Percentiles rank a stretch among this genome's conserved stretches.
phyloP scores from a whole-genome alignment of 2,113 vertebrate genomes.

The Prochilodus magdalenae region DNA sequence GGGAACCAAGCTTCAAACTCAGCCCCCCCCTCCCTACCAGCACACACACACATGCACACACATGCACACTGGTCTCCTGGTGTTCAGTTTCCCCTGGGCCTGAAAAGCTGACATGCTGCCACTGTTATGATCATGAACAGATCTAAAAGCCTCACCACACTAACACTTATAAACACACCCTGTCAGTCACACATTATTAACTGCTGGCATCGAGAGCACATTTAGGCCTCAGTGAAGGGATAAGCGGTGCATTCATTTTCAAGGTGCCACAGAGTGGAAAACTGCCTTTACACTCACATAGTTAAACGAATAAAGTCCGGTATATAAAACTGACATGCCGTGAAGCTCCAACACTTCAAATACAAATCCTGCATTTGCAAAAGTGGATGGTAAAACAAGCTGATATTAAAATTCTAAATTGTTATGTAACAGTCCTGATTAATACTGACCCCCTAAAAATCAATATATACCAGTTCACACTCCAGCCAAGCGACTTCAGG shows the following conservation, averaged over 20 bases:
- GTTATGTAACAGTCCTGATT: too few species aligned
- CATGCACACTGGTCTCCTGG: neutral
- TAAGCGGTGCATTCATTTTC: neutral
- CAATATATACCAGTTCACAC: too few species aligned
- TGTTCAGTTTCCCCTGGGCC: neutral
- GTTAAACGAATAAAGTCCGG: too few species aligned
- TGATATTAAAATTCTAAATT: too few species aligned
- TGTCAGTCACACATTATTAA: conserved; percentile 16
- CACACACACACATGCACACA: neutral
- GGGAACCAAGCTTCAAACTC: conserved; percentile 11
- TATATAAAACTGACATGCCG: too few species aligned
- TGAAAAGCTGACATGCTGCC: conserved; percentile 15
- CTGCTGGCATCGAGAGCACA: neutral
- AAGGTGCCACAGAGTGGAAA: neutral
- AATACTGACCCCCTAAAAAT: too few species aligned
- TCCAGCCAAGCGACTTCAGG: too few species aligned
- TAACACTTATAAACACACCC: conserved; percentile 15
- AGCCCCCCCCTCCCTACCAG: neutral
- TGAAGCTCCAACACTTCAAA: too few species aligned
- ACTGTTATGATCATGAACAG: conserved; percentile 45
- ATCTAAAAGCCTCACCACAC: conserved; percentile 49
- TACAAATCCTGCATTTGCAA: too few species aligned
- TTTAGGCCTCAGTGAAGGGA: neutral
- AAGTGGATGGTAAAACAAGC: too few species aligned
- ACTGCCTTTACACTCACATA: too few species aligned